Conservation (phyloP, 1,140 invertebrate genomes). For the Gonioctena quinquepunctata region DNA sequence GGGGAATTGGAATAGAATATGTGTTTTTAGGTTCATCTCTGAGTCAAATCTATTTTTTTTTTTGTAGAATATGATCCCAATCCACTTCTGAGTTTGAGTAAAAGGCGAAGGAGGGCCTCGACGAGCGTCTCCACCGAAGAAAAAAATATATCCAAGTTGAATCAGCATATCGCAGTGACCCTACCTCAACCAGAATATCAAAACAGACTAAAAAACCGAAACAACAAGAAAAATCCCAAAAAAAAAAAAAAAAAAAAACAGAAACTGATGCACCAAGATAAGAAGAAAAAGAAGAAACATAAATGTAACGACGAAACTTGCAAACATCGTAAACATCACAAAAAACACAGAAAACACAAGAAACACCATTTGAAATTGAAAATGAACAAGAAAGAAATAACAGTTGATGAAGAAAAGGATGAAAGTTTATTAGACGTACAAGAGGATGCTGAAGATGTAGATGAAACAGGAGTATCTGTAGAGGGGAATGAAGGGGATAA, state of each 20-base stretch:
- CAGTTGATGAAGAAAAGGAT: constrained; percentile 5
- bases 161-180: constrained; percentile 30
- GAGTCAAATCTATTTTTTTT: neutral
- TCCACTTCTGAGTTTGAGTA: constrained; percentile 74
- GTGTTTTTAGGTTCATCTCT: too few species aligned
- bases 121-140: constrained; percentile 61
- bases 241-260: constrained; percentile 69
- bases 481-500: neutral
- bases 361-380: constrained; percentile 65
- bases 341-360: constrained; percentile 77
- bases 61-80: constrained; percentile 76
- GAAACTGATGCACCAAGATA: constrained; percentile 58
- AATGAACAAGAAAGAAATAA: constrained; percentile 5
- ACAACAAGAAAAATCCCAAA: constrained; percentile 62
- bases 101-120: constrained; percentile 71
- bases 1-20: too few species aligned
- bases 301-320: constrained; percentile 72
- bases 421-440: constrained; percentile 20
- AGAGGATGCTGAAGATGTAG: neutral
- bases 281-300: constrained; percentile 72
- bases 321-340: constrained; percentile 72
- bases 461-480: neutral
- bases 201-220: neutral
- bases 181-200: constrained; percentile 33
- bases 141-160: constrained; percentile 51